Evolutionary conservation across 1,140 invertebrate genomes (phyloP).

Genomic region (Drosophila nasuta): DNA sequence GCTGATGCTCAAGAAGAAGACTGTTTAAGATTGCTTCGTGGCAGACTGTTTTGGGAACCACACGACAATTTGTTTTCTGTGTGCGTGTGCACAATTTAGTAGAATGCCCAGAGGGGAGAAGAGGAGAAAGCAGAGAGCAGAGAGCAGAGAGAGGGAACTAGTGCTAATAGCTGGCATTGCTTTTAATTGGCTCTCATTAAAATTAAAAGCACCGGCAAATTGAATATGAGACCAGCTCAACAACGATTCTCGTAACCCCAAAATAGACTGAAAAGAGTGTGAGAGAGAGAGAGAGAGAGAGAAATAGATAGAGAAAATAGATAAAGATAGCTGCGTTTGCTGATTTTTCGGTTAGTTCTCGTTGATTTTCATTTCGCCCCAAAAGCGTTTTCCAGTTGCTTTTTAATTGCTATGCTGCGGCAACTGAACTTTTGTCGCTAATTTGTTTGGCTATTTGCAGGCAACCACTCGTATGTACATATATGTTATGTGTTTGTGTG

Average conservation of each 20-base stretch:
- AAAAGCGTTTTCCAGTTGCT: slow-evolving; percentile 60
- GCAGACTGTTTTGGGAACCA: slow-evolving; percentile 42
- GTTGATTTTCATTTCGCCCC: slow-evolving; percentile 49
- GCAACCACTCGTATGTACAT: not conserved
- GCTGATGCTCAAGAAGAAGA: slow-evolving; percentile 35
- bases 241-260: not conserved
- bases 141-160: not conserved
- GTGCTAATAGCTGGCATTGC: slow-evolving; percentile 53
- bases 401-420: slow-evolving; percentile 71
- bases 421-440: slow-evolving; percentile 71
- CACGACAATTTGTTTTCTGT: slow-evolving; percentile 77
- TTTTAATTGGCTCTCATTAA: slow-evolving; percentile 79
- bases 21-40: slow-evolving; percentile 52
- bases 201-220: slow-evolving; percentile 75
- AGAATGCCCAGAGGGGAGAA: not conserved
- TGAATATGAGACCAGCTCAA: slow-evolving; percentile 67
- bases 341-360: slow-evolving; percentile 22
- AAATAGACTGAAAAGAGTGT: not conserved
- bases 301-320: not conserved
- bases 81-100: slow-evolving; percentile 63
- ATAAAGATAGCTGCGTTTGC: not conserved
- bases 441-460: slow-evolving; percentile 73
- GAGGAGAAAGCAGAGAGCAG: not conserved
- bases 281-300: not conserved
- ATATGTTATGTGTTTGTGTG: slow-evolving; percentile 3